Evolutionary conservation across 2,113 vertebrate species (phyloP), one percentile per base, ranked within the genome.

Genomic region (Trematomus loennbergii): DNA sequence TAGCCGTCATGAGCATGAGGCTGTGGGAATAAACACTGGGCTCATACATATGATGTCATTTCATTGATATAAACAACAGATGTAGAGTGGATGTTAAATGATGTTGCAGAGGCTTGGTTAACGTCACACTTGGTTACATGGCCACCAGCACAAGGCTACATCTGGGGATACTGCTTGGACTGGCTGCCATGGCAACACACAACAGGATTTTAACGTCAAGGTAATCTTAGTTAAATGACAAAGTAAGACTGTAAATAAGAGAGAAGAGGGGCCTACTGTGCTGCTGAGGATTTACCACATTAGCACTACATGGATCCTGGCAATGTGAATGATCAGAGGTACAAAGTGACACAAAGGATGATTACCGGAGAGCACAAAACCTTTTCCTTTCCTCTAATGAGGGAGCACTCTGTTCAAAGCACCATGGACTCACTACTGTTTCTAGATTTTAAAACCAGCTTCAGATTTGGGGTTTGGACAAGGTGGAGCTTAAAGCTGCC

Each of bases 1-100:
- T 68, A 2, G 60, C 54, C 45, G 71, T 80, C 58, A 50, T 5
- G 15, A 80, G 58, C 50, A 69, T 74, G 65, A 84, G 78, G 78
- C 75, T 77, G 45, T 43, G 49, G 78, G 78, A 49, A 53, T 65
- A 67, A 87, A 76, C 67, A 79, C 36, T 58, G 69, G 33, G 55
- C 33, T 61, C 12, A 58, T 33, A 58, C 53, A 62, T 2, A 46
- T 78, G 60, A 80, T 54, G 46, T 75, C 54, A 68, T 60, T 75
- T 62, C 36, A 70, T 20, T 61, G 58, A 25, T 73, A n/a, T 11
- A 45, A 55, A 67, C 58, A 75, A 72, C 12, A n/a, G 53, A 78
- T 36, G 65, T 40, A 43, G 70, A 68, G 54, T 67, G 61, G 43
- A 75, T 2, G 1, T 67, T 63, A 69, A 62, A 16, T 54, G 17